Evolutionary conservation across 2,113 vertebrate genomes (phyloP), one percentile per base, ranked within the genome.

Genomic region (Scalopus aquaticus): DNA sequence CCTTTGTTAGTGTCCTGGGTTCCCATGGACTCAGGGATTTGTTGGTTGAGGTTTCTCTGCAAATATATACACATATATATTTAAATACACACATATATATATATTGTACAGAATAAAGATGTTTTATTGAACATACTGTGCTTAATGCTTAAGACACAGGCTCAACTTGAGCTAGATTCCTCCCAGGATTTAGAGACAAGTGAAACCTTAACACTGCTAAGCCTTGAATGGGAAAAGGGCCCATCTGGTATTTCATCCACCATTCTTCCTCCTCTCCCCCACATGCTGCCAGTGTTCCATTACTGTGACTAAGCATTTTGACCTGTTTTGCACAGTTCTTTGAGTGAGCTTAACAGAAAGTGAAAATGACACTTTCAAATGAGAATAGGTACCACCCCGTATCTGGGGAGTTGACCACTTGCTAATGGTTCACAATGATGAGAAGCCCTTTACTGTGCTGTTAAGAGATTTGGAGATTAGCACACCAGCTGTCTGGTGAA

Each of bases 31-130:
- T 97, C 96, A 98, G 97, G 96, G 97, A 94, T 95, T 97, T 96
- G 69, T 95, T 97, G 95, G 83, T 88, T 95, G 60, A 94, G 51
- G 62, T 98, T 96, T 97, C 95, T 97, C 93, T 96, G 95, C 93
- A 94, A 88, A 88, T 97, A 91, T 73, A 96, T 78, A 94, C 94
- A 26, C 35, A 30, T 54, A 16, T 77, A n/a, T 74, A 93, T 44
- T 80, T 80, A 65, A 74, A 90, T 80, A 87, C 86, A 93, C 77
- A 90, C n/a, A 93, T 67, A 95, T 97, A 93, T 67, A 95, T 97
- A 98, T 97, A 98, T 97, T 98, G 98, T 98, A 98, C 98, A 98
- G 97, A 98, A 98, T 98, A 98, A 98, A 98, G 93, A 98, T 96
- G 98, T 98, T 98, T 98, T 98, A 98, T 97, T 97, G 97, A 98